phyloP scores from a whole-genome alignment of 92 coral and sea anemone genomes.

The Metridium senile region DNA sequence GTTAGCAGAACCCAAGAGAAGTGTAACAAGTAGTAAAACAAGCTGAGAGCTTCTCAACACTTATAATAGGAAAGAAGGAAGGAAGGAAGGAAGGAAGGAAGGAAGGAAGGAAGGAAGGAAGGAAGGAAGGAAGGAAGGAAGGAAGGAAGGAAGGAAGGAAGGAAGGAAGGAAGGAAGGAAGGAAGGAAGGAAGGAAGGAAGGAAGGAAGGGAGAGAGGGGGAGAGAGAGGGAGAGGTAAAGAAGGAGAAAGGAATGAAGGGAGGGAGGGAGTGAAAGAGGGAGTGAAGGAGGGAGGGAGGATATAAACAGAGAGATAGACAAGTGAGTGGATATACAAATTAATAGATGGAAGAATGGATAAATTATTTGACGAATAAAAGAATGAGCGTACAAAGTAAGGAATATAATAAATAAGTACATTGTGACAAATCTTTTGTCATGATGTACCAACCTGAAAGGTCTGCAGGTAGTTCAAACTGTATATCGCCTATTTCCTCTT shows the following conservation, averaged over 20 bases:
- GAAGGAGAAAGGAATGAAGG: neutral
- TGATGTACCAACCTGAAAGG: constrained; percentile 27
- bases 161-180: no score
- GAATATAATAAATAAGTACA: neutral
- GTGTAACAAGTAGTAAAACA: no score
- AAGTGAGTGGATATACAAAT: neutral
- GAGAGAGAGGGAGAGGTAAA: no score
- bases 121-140: no score
- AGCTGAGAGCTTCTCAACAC: no score
- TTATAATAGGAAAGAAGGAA: no score
- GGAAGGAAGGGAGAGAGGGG: no score
- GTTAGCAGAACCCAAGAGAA: no score
- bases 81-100: no score
- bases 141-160: no score
- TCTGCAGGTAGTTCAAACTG: constrained; percentile 45
- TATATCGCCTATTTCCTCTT: constrained; percentile 13
- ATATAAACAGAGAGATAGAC: neutral
- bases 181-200: no score
- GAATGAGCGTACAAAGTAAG: neutral
- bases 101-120: no score
- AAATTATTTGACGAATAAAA: neutral
- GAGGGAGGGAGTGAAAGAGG: neutral
- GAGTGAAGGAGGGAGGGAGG: neutral
- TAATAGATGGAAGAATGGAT: neutral
- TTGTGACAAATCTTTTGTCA: neutral